Base-by-base conservation (phyloP, 2,797 vertebrate genomes). In the Bovichtus variegatus region DNA sequence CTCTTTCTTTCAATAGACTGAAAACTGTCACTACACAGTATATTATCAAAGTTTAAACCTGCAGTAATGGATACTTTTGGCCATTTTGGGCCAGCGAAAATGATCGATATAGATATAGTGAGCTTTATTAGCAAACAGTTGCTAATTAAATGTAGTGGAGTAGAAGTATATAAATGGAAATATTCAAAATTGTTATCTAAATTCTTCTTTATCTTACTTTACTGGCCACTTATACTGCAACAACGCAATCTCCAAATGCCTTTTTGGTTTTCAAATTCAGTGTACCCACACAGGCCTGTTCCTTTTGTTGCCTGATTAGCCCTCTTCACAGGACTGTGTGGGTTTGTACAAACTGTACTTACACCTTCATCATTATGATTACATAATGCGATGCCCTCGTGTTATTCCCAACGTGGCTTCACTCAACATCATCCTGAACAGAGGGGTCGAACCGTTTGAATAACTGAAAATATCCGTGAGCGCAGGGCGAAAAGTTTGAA, bases 241-340 rank as follows among this genome's bases (percentile, higher is more conserved):
- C 34, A 53, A n/a, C 21, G 50, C 31, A 4, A 25, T 9, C 7
- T 29, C 1, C 2, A 31, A 11, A 16, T 36, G 19, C 68, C 5
- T n/a, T 43, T 51, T 65, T 29, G 10, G 7, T 41, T 59, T 47
- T 40, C 27, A 29, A 27, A 49, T 47, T 47, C 54, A 15, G 8
- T 57, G 58, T 34, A 7, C 80, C 71, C 51, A 83, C 74, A 18
- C 62, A 43, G 49, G 59, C 29, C 34, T 54, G 72, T 55, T 55
- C 19, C 49, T 46, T 54, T n/a, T 43, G 44, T 23, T 40, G 7
- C 31, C 60, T 77, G 60, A 77, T 78, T 50, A 47, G 66, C 67
- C 62, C 64, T 76, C 51, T 36, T 68, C 40, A 47, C 69, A 21
- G 51, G 23, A 15, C 63, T 25, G 40, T 11, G 66, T 70, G 60